Conservation (phyloP, 2,113 vertebrate genomes). For the Orientallactaga bullata region DNA sequence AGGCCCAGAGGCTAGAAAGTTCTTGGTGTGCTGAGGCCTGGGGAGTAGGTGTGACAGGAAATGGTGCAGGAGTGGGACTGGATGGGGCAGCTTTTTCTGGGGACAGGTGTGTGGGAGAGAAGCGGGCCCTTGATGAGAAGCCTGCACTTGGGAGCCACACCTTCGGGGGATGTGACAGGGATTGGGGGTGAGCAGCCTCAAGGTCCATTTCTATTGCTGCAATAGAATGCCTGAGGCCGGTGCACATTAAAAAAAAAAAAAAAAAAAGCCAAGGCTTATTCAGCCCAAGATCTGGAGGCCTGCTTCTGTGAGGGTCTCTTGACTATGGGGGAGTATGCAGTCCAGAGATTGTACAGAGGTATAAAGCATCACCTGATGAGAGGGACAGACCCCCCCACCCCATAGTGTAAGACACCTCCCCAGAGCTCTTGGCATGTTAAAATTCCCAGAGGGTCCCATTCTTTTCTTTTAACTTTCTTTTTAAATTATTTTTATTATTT, state of each 20-base stretch:
- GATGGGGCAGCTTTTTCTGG: neutral
- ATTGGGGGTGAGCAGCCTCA: neutral
- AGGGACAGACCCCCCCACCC: neutral
- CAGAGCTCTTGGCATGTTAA: neutral
- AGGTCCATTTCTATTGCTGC: neutral
- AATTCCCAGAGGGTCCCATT: too few relatives aligned
- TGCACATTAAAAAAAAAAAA: neutral
- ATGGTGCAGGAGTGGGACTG: neutral
- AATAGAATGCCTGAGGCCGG: neutral
- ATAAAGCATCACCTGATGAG: neutral
- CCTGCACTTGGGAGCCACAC: neutral
- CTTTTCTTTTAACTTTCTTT: too few relatives aligned
- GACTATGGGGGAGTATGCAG: too few relatives aligned
- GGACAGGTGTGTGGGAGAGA: neutral
- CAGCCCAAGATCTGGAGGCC: neutral
- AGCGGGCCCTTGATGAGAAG: neutral
- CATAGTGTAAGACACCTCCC: too few relatives aligned
- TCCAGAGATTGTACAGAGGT: neutral
- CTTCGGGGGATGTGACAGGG: too few relatives aligned
- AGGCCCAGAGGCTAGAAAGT: neutral
- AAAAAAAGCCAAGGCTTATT: neutral
- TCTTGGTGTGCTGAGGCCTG: rapidly evolving
- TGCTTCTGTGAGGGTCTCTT: neutral
- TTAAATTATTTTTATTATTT: too few relatives aligned
- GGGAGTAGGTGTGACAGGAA: neutral